Conservation (phyloP, 2,113 vertebrate genomes). For the Galemys pyrenaicus region DNA sequence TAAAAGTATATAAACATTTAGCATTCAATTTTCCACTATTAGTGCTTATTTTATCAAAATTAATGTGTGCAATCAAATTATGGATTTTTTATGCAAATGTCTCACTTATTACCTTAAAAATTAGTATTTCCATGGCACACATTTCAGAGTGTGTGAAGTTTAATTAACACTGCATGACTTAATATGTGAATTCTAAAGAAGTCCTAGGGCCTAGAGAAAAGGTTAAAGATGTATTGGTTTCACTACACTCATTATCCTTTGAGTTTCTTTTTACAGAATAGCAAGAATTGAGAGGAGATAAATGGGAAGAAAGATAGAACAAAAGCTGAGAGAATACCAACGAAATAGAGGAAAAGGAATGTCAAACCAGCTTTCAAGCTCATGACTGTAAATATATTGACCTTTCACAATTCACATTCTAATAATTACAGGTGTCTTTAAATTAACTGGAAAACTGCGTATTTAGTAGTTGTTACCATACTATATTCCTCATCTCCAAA, state of each 20-base stretch:
- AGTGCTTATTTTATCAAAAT: neutral
- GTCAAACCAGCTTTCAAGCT: neutral
- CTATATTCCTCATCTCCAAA: neutral
- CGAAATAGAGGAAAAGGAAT: neutral
- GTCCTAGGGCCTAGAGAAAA: neutral
- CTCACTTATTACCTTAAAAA: constrained; percentile 17
- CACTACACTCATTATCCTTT: constrained; percentile 1
- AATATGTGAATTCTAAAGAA: constrained; percentile 3
- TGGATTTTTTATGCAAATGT: neutral
- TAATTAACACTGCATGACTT: neutral
- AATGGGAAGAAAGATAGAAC: neutral
- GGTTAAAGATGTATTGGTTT: neutral
- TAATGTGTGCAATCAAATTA: neutral
- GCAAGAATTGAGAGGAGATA: constrained; percentile 3
- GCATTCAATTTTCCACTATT: neutral
- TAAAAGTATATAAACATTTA: neutral
- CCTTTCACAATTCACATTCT: constrained; percentile 1
- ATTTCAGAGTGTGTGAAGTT: neutral
- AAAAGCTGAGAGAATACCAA: constrained; percentile 5
- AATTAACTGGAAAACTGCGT: constrained; percentile 14
- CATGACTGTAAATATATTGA: neutral
- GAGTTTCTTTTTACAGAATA: constrained; percentile 36
- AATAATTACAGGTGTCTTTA: constrained; percentile 12
- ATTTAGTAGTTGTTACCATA: neutral
- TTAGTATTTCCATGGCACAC: neutral